Base-by-base conservation (phyloP, 1,140 invertebrate species). In the Callitettix versicolor region DNA sequence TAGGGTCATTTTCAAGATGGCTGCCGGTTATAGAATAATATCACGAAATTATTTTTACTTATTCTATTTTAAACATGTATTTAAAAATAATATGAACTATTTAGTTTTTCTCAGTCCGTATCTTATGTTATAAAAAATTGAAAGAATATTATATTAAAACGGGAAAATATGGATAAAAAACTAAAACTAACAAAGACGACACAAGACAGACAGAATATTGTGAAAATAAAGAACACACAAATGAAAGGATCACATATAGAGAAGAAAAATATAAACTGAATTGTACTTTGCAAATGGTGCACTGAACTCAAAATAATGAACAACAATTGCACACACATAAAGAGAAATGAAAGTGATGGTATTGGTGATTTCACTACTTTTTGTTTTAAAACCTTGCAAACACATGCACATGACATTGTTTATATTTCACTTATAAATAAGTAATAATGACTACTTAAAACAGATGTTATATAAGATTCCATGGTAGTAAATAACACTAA, bases 241-340 rank as follows among this genome's bases (percentile, higher is more conserved):
- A 73, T 73, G 72, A 72, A n/a, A 70, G 71, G 71, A 74, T 72
- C 72, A 75, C 74, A 76, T 72, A 75, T 72, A 74, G 73, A 74
- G 69, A 73, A 69, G 73, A 69, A 72, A 73, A 72, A 71, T 67
- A 69, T 73, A 73, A 48, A 56, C 57, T 50, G 53, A 57, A 58
- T 40, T 53, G 43, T 22, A 73, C 67, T 70, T 67, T 60, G 58
- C 42, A 57, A 60, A 57, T 30, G 43, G 58, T 56, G 54, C 53
- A 59, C 14, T 34, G 38, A 63, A 61, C 18, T 54, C 46, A 43
- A 58, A 55, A 52, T 59, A 61, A 34, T 54, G 14, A 59, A 53
- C 33, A 54, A 58, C 51, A 61, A 48, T 61, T 58, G 60, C 60
- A 58, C 57, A 61, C 57, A 61, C 60, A 61, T 18, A 41, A 53